Base-by-base conservation (phyloP, 2,888 invertebrate species). In the Apeira syringaria region DNA sequence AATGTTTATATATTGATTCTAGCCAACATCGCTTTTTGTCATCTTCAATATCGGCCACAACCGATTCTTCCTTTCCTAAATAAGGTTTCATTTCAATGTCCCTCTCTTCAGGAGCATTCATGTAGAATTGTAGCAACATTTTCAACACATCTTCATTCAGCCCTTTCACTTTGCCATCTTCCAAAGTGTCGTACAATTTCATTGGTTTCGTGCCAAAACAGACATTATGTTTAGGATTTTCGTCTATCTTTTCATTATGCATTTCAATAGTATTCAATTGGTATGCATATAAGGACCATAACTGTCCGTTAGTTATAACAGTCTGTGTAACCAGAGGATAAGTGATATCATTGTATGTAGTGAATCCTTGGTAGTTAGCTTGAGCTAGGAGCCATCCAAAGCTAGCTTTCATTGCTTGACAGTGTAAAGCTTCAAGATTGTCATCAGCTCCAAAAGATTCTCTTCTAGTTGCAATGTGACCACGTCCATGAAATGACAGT, bases 241-340 rank as follows among this genome's bases (percentile, higher is more conserved):
- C 89, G 20, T 91, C 80, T n/a, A 91, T 80, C 58, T 92, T 71
- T 54, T 94, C 91, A 17, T 91, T 84, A 62, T 95, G 93, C 57
- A 96, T 78, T 7, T 92, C 68, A 20, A 93, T 91, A 0, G 98
- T 98, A 74, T 99, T 99, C 42, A 99, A 80, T 77, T 99, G 99
- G 73, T 98, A 99, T 7, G 94, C 92, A 68, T 94, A 96, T 55
- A 99, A 95, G 0, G 95, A 95, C 94, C 96, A 98, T 2, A 92
- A 72, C 54, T 95, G 92, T 0, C 99, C 99, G 81, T 99, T 95
- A 0, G 98, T 97, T 24, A 98, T 91, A 7, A 98, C 88, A 8
- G 95, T 94, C 91, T 99, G 99, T 2, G 96, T 95, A 0, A 94
- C 93, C 40, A 99, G 77, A 0, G 99, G 99, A 74, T 98, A 98